phyloP scores from a whole-genome alignment of 2,888 invertebrate genomes.

The Nebria brevicollis region DNA sequence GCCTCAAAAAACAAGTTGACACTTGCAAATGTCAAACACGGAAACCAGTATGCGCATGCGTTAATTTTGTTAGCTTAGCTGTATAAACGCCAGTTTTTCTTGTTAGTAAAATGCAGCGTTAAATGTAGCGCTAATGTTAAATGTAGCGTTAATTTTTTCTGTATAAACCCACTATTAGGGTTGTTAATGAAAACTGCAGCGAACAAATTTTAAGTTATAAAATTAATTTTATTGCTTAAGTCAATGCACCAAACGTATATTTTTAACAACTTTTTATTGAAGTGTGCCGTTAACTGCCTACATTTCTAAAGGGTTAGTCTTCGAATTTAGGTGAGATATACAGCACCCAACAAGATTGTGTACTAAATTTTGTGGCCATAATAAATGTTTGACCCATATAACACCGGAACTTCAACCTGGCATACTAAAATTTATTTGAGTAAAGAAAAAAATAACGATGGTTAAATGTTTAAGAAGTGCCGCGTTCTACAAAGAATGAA shows the following conservation, averaged over 20 bases:
- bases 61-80: no score
- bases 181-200: constrained; percentile 22
- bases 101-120: no score
- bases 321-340: not conserved
- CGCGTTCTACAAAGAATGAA: no score
- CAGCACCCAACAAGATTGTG: not conserved
- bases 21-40: no score
- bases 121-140: no score
- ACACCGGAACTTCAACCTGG: not conserved
- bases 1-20: no score
- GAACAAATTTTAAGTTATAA: constrained; percentile 30
- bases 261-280: constrained; percentile 38
- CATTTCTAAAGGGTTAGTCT: constrained; percentile 26
- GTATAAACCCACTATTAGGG: no score
- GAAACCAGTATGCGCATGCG: no score
- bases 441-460: not conserved
- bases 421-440: not conserved
- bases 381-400: constrained; percentile 1
- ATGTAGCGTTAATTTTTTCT: no score
- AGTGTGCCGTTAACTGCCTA: constrained; percentile 29
- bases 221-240: constrained; percentile 38
- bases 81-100: no score
- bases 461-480: not conserved
- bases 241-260: constrained; percentile 33
- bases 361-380: not conserved